Evolutionary conservation across 2,113 vertebrate species (phyloP).

Genomic region (Cisticola juncidis): DNA sequence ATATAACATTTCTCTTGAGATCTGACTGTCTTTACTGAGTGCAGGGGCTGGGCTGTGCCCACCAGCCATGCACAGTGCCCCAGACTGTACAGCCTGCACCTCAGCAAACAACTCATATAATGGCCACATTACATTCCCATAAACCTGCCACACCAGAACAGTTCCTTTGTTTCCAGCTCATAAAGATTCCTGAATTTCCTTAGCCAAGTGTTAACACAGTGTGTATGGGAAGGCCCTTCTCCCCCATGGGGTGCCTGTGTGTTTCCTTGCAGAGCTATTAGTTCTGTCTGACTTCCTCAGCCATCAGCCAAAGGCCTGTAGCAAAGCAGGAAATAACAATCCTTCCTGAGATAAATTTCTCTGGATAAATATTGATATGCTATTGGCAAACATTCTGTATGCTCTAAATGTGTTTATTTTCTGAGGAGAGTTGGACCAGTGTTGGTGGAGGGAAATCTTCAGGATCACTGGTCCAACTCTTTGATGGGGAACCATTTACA

Average conservation of each 20-base stretch:
- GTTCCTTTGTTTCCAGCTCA: conserved; percentile 46
- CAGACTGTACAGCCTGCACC: not conserved
- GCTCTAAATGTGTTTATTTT: not conserved
- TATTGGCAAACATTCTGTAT: not conserved
- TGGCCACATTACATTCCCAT: conserved; percentile 25
- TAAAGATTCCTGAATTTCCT: conserved; percentile 18
- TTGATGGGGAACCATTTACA: not conserved
- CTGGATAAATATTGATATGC: not conserved
- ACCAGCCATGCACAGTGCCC: not conserved
- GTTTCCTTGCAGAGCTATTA: not conserved
- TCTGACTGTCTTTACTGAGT: not conserved
- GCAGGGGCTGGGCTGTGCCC: not conserved
- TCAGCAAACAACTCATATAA: not conserved
- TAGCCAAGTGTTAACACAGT: not conserved
- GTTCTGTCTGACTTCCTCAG: not conserved
- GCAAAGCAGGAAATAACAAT: not conserved
- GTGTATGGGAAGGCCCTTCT: not conserved
- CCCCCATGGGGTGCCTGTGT: rapidly evolving
- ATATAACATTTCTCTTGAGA: not conserved
- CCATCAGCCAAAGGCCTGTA: not conserved
- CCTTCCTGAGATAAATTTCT: not conserved
- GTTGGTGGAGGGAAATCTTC: not conserved
- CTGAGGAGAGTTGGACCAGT: not conserved
- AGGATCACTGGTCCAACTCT: not conserved
- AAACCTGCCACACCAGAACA: not conserved